Conservation (phyloP, 2,113 vertebrate genomes). For the Corydoras maculifer region DNA sequence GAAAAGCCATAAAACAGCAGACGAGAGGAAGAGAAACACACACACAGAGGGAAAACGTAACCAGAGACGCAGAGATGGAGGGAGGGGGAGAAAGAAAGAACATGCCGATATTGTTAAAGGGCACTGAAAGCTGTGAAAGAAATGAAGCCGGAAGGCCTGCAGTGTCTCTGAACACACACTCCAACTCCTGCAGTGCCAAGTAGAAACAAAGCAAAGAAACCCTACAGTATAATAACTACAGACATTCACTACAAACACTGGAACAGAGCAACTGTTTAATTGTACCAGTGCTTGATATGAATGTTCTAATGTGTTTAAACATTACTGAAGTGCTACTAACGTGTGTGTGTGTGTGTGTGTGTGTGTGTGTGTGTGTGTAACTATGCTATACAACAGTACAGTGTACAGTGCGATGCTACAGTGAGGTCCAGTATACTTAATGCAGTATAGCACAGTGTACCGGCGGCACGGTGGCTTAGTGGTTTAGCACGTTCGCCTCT, state of each 20-base stretch:
- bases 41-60: neutral
- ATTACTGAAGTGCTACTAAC: constrained; percentile 1
- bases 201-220: constrained; percentile 21
- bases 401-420: no score
- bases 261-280: constrained; percentile 14
- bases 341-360: no score
- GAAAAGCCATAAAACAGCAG: constrained; percentile 26
- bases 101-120: constrained; percentile 29
- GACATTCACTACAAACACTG: constrained; percentile 8
- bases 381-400: no score
- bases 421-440: no score
- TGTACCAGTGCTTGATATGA: neutral
- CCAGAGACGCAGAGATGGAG: constrained; percentile 2
- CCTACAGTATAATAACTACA: constrained; percentile 13
- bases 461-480: no score
- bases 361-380: no score
- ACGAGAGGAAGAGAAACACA: constrained; percentile 13
- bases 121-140: constrained; percentile 21
- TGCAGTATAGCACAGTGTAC: no score
- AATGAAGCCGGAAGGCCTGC: constrained; percentile 16
- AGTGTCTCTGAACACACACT: constrained; percentile 21
- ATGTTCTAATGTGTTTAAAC: constrained; percentile 13
- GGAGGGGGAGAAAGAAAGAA: constrained; percentile 15
- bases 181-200: constrained; percentile 14
- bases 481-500: no score